Base-by-base conservation (phyloP, 2,888 invertebrate genomes). In the Eugnorisma glareosa region DNA sequence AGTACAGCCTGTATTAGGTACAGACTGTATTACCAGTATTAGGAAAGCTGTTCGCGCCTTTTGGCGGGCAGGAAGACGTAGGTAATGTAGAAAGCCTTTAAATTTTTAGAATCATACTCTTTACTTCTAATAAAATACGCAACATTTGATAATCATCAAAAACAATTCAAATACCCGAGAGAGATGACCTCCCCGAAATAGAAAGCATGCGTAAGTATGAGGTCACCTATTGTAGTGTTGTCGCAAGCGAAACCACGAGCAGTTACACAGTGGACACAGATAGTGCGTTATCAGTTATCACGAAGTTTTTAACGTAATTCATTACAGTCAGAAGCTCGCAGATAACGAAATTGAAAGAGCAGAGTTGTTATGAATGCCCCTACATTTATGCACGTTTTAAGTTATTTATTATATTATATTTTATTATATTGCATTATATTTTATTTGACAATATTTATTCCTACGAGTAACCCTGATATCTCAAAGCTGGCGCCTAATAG, bases 241-340 rank as follows among this genome's bases (percentile, higher is more conserved):
- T 68, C 67, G 21, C 21, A 59, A 37, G 63, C 28, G 45, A 45
- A 8, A 18, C 57, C 57, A 57, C 31, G 24, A 67, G 59, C 40
- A 48, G 79, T 61, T 67, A n/a, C 28, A 72, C 54, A 71, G 75
- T 74, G 69, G 59, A 75, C 68, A 72, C 43, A 88, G 84, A 85
- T 86, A 83, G 31, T 48, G 54, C 13, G 73, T 83, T 85, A 85
- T 85, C 85, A 71, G 73, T 83, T 85, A 86, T 84, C 81, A 73
- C n/a, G 1, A 68, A 57, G 57, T 74, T 76, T 70, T 54, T 51
- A 67, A 66, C n/a, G 63, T 66, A 24, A 40, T 64, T 64, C 18
- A 75, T 45, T 73, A 64, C 28, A 51, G 5, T 6, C 81, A 85
- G 75, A 64, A 73, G 67, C 69, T 45, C 24, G 35, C 5, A 77